These are phyloP conservation scores for Tolmerus cingulatus DNA, from an alignment of 2,888 invertebrate species.

Conservation along the genomic window DNA sequence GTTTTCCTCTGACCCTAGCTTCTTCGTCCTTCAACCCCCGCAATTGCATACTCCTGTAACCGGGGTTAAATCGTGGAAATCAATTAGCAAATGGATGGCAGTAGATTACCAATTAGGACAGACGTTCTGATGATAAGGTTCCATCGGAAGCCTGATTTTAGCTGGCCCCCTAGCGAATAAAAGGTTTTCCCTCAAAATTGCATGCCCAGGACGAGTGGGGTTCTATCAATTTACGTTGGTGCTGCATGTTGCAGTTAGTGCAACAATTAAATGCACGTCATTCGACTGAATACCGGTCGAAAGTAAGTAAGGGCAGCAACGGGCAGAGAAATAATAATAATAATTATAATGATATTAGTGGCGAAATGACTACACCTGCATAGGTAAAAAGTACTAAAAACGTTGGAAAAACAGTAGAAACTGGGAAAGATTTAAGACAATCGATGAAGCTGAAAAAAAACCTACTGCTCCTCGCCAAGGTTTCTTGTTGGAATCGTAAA, in stretches of 20 bases:
- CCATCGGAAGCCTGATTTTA: background rate
- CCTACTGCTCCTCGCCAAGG: background rate
- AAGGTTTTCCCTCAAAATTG: background rate
- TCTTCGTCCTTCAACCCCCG: background rate
- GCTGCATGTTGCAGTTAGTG: slow-evolving; percentile 15
- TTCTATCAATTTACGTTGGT: background rate
- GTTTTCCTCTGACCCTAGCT: background rate
- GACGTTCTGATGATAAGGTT: background rate
- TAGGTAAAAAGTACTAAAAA: background rate
- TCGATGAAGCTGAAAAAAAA: background rate
- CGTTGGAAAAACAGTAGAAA: background rate
- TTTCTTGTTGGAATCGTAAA: background rate
- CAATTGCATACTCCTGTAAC: background rate
- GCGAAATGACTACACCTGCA: background rate
- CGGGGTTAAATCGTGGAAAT: background rate
- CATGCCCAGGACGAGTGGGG: background rate
- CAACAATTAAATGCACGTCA: slow-evolving; percentile 34
- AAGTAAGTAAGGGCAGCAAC: background rate
- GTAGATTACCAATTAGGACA: background rate
- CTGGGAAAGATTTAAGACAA: background rate
- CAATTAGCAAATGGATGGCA: background rate
- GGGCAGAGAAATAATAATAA: background rate
- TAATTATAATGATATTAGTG: background rate
- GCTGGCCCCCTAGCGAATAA: background rate
- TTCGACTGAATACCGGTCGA: background rate